phyloP scores from a whole-genome alignment of 92 coral and sea anemone genomes.

The Phymanthus crucifer region DNA sequence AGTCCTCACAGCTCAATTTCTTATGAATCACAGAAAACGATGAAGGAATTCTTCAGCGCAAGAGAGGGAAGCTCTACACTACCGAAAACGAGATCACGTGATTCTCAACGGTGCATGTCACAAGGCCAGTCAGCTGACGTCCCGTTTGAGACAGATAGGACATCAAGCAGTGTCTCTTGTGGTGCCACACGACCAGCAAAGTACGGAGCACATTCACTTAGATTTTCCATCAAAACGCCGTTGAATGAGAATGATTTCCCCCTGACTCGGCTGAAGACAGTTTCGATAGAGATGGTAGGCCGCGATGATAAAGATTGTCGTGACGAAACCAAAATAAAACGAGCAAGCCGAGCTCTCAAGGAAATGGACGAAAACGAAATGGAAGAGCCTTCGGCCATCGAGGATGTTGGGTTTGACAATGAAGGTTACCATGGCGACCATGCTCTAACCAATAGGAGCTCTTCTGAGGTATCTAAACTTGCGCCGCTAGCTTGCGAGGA shows the following conservation, averaged over 20 bases:
- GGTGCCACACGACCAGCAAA: not conserved
- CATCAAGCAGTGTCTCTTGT: not conserved
- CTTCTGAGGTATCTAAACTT: not conserved
- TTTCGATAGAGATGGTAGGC: constrained; percentile 12
- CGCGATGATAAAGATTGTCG: not conserved
- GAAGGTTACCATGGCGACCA: constrained; percentile 12
- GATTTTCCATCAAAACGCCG: not conserved
- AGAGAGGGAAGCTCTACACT: not conserved
- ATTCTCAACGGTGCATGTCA: not conserved
- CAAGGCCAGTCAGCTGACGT: not conserved
- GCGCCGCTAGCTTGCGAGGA: constrained; percentile 29
- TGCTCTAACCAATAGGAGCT: not conserved
- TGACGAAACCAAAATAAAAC: constrained; percentile 10
- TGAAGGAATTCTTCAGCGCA: constrained; percentile 2
- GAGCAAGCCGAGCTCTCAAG: constrained; percentile 15
- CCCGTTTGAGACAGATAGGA: not conserved
- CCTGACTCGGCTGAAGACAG: constrained; percentile 5
- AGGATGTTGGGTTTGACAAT: not conserved
- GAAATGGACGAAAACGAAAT: not conserved
- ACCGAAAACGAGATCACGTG: not conserved
- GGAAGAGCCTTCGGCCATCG: not conserved
- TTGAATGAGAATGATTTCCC: constrained; percentile 2
- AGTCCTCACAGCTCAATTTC: constrained; percentile 10
- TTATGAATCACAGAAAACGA: not conserved
- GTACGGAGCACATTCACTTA: not conserved